Evolutionary conservation across 2,797 vertebrate species (phyloP).

Genomic region (Alcedo atthis): DNA sequence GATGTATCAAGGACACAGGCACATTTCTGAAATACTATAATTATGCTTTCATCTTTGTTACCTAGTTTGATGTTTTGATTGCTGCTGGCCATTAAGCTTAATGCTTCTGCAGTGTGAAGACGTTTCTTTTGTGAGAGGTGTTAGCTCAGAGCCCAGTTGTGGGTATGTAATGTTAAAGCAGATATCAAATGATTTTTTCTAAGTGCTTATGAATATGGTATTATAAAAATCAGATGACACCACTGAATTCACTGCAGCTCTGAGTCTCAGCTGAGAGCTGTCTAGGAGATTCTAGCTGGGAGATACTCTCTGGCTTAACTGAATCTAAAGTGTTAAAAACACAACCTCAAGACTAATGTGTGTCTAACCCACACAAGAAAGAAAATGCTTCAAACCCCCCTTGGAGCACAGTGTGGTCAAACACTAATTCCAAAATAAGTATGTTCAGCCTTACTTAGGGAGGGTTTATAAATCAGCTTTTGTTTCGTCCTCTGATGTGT

Average conservation of each 20-base stretch:
- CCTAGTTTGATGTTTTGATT: not conserved
- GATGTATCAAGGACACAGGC: not conserved
- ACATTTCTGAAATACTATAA: not conserved
- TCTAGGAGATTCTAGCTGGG: not conserved
- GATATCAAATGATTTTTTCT: not conserved
- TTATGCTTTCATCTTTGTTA: not conserved
- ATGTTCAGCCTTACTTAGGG: constrained; percentile 47
- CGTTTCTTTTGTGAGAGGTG: not conserved
- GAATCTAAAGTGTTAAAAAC: constrained; percentile 54
- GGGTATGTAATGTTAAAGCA: not conserved
- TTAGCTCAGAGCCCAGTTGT: not conserved
- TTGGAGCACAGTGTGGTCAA: constrained; percentile 41
- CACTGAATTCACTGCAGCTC: not conserved
- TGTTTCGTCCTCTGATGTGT: constrained; percentile 30
- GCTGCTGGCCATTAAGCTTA: not conserved
- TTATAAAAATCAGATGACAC: not conserved
- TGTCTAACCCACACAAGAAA: constrained; percentile 23
- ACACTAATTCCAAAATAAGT: constrained; percentile 67
- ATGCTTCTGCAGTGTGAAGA: not conserved
- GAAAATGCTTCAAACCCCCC: constrained; percentile 32
- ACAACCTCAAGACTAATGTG: constrained; percentile 6
- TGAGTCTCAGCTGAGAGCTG: not conserved
- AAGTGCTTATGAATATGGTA: not conserved
- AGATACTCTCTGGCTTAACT: not conserved
- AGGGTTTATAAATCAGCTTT: constrained; percentile 62